These are phyloP conservation scores for Plebejus argus DNA, from an alignment of 2,888 invertebrate species.

Conservation along the genomic window DNA sequence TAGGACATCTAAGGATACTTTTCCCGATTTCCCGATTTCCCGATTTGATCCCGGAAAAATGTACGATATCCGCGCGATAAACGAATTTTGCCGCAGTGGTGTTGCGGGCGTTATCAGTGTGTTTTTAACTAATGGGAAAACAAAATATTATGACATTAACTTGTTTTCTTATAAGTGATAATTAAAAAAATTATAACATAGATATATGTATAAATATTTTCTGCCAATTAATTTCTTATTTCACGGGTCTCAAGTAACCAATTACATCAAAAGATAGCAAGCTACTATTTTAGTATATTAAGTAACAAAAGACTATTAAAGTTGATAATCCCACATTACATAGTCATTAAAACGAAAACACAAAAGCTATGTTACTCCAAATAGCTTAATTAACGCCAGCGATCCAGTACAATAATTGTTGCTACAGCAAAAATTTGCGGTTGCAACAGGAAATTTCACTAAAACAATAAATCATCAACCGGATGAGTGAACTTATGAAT, in stretches of 20 bases:
- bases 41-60: no score
- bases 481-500: conserved; percentile 39
- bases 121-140: no score
- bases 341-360: conserved; percentile 36
- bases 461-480: not conserved
- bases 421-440: conserved; percentile 1
- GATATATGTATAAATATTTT: not conserved
- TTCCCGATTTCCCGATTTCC: no score
- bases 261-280: conserved; percentile 3
- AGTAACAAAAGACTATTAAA: conserved; percentile 28
- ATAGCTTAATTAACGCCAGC: conserved; percentile 20
- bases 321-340: conserved; percentile 27
- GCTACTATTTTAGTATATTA: not conserved
- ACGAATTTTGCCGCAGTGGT: no score
- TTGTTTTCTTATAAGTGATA: not conserved
- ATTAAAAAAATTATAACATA: not conserved
- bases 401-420: conserved; percentile 21
- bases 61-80: no score
- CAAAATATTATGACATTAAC: not conserved
- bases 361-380: conserved; percentile 16
- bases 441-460: conserved; percentile 9
- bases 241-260: conserved; percentile 11
- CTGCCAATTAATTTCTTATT: not conserved
- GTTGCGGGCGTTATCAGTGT: no score
- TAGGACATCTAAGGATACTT: no score